phyloP scores from a whole-genome alignment of 1,140 invertebrate genomes.

The Bradysia coprophila region DNA sequence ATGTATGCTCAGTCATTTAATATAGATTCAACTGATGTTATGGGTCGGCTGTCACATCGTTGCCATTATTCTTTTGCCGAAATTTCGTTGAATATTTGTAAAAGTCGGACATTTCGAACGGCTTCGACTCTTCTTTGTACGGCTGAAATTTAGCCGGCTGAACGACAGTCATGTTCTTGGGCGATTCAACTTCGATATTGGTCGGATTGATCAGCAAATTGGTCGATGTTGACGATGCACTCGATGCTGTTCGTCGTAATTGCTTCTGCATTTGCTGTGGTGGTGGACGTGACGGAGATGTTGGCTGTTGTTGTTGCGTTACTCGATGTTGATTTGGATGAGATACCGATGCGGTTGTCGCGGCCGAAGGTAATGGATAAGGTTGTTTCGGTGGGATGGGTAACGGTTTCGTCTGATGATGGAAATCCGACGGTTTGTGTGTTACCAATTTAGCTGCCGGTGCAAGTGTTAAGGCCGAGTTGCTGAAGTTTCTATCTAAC shows the following conservation, averaged over 20 bases:
- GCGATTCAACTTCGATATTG: slow-evolving; percentile 45
- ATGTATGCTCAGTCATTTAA: too few relatives aligned
- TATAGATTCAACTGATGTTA: too few relatives aligned
- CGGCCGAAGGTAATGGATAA: background rate
- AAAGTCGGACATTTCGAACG: slow-evolving; percentile 93
- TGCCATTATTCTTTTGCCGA: slow-evolving; percentile 33
- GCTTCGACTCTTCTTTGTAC: slow-evolving; percentile 84
- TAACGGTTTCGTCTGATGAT: slow-evolving; percentile 7
- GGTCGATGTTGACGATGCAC: background rate
- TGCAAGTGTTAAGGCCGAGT: background rate
- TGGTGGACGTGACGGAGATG: slow-evolving; percentile 13
- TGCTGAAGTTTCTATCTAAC: background rate
- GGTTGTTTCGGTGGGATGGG: slow-evolving; percentile 9
- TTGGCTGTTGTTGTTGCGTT: slow-evolving; percentile 15
- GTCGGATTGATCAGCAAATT: slow-evolving; percentile 2
- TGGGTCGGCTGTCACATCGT: too few relatives aligned
- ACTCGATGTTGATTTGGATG: background rate
- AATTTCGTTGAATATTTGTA: slow-evolving; percentile 94
- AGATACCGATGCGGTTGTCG: background rate
- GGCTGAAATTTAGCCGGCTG: slow-evolving; percentile 77
- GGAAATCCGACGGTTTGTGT: slow-evolving; percentile 6
- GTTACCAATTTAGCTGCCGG: slow-evolving; percentile 8
- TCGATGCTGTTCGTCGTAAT: background rate
- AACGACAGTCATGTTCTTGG: slow-evolving; percentile 65
- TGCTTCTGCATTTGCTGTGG: background rate